A percentile compares a stretch with the other conserved stretches of the same genome.
These are phyloP conservation scores for Hartigia nigra DNA, from an alignment of 2,888 invertebrate genomes.

Conservation along the genomic window DNA sequence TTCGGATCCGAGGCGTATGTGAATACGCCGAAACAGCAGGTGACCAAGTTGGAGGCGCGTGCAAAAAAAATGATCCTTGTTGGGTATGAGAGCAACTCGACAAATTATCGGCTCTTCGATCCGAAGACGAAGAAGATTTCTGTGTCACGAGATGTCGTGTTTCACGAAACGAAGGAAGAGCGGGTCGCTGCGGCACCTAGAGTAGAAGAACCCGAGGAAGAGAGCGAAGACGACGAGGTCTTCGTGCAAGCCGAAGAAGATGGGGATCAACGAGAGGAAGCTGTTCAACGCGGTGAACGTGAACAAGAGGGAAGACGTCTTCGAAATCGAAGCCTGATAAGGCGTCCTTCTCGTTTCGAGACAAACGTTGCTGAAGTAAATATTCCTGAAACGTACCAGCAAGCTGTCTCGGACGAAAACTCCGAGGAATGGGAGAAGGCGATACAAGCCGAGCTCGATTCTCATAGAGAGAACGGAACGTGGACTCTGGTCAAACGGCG, in stretches of 20 bases:
- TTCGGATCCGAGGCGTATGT: slow-evolving; percentile 41
- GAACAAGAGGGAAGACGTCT: background rate
- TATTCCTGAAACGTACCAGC: slow-evolving; percentile 28
- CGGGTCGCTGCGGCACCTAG: too few species aligned
- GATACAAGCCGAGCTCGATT: slow-evolving; percentile 18
- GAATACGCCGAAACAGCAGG: slow-evolving; percentile 27
- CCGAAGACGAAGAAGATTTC: slow-evolving; percentile 28
- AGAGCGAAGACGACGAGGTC: slow-evolving; percentile 5
- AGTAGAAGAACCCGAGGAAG: slow-evolving; percentile 12
- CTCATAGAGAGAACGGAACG: slow-evolving; percentile 20
- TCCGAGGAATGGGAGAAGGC: slow-evolving; percentile 21
- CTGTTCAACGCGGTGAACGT: background rate
- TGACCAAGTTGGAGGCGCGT: slow-evolving; percentile 31
- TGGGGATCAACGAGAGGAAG: slow-evolving; percentile 1
- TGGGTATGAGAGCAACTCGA: slow-evolving; percentile 37
- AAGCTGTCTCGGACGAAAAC: slow-evolving; percentile 27
- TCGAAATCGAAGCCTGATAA: slow-evolving; percentile 9
- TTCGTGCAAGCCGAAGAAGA: slow-evolving; percentile 1
- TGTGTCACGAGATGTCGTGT: slow-evolving; percentile 37
- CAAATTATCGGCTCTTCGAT: slow-evolving; percentile 38
- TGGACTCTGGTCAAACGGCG: slow-evolving; percentile 21
- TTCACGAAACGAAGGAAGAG: slow-evolving; percentile 27
- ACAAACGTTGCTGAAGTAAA: slow-evolving; percentile 24
- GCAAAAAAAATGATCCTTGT: slow-evolving; percentile 33
- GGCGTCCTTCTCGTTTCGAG: slow-evolving; percentile 22